Evolutionary conservation across 2,797 vertebrate species (phyloP).

Genomic region (Syncerus caffer): DNA sequence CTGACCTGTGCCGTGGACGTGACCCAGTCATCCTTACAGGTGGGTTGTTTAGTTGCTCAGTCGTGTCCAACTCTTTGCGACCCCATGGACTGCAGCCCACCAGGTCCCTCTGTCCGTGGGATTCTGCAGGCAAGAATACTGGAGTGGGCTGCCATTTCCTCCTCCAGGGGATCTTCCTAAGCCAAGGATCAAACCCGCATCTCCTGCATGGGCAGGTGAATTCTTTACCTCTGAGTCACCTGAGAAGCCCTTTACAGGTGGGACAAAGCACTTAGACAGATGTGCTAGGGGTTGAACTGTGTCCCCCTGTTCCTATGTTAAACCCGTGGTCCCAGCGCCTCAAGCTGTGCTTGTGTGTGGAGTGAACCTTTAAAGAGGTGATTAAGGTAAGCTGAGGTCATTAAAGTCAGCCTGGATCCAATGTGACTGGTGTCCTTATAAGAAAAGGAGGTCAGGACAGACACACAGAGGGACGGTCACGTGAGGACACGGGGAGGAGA

Average conservation of each 20-base stretch:
- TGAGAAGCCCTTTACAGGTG: not conserved
- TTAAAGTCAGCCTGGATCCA: not conserved
- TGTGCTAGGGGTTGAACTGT: no score
- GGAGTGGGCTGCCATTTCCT: not conserved
- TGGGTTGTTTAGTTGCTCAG: not conserved
- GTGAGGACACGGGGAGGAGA: fast-evolving
- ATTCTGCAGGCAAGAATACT: not conserved
- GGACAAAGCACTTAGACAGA: not conserved
- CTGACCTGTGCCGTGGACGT: fast-evolving
- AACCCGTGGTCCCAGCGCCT: not conserved
- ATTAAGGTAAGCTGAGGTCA: no score
- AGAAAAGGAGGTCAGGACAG: not conserved
- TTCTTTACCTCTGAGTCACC: not conserved
- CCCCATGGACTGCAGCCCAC: not conserved
- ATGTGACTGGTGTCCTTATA: not conserved
- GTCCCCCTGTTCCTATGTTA: not conserved
- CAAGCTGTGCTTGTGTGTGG: not conserved
- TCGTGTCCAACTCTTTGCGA: fast-evolving
- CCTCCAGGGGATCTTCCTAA: not conserved
- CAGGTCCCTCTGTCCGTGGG: not conserved
- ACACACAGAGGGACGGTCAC: fast-evolving
- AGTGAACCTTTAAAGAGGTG: no score
- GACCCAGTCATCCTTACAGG: fast-evolving
- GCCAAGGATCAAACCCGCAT: not conserved
- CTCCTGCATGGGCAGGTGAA: not conserved